A percentile compares a stretch with the other conserved stretches of the same genome.
Conservation (phyloP, 2,797 vertebrate genomes). For the Furcifer pardalis region DNA sequence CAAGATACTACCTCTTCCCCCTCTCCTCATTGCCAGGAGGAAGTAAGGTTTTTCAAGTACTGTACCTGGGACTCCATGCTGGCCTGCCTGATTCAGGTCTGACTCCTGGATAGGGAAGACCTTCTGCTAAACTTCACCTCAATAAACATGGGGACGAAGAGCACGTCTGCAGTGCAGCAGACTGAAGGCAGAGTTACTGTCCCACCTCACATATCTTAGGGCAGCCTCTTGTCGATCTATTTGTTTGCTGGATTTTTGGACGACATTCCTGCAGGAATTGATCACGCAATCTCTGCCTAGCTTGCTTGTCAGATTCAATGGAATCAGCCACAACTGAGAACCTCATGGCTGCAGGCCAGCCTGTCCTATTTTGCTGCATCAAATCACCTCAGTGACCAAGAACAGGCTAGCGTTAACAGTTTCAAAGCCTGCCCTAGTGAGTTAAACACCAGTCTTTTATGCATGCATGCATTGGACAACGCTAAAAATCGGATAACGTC, state of each 20-base stretch:
- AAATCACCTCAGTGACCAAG: background rate
- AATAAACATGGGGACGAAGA: background rate
- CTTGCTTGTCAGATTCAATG: conserved; percentile 32
- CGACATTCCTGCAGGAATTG: conserved; percentile 5
- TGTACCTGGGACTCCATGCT: background rate
- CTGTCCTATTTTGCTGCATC: background rate
- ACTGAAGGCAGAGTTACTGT: background rate
- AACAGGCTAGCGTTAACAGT: background rate
- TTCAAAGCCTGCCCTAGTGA: background rate
- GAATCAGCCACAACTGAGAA: conserved; percentile 24
- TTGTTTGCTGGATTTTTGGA: background rate
- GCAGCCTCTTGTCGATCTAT: background rate
- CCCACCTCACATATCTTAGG: background rate
- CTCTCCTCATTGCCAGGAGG: background rate
- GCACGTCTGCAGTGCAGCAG: background rate
- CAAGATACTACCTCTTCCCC: background rate
- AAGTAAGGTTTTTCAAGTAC: background rate
- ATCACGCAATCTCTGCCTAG: conserved; percentile 19
- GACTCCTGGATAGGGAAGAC: background rate
- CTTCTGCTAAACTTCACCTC: background rate
- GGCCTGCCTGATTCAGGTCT: background rate
- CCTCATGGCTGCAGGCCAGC: conserved; percentile 12
- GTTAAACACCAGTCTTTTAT: no score
- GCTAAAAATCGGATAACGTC: no score
- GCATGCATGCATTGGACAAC: no score